Base-by-base conservation (phyloP, 2,888 invertebrate species). In the Hartigia nigra region DNA sequence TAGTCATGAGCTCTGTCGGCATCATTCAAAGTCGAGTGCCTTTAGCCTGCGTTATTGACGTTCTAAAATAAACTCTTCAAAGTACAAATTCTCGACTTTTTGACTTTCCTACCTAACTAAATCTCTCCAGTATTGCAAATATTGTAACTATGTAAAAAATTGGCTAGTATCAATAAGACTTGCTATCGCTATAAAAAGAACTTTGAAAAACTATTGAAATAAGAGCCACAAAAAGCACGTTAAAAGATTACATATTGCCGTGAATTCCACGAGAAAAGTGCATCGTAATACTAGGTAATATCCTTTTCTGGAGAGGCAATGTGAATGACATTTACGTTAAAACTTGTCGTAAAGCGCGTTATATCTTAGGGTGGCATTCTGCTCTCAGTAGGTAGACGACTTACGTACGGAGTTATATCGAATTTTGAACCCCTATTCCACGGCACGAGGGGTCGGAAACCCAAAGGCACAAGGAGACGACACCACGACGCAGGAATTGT, bases 401-500 rank as follows among this genome's bases (percentile, higher is more conserved):
- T 4, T 72, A 72, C 31, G 72, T 32, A 32, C 72, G 72, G 31
- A 72, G 72, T 72, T 31, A 72, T 72, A 72, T 72, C 72, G 72
- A 14, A 72, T 32, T 32, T 55, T 55, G 23, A 55, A 55, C 23
- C 55, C 55, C 23, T 9, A 23, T 55, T 55, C 23, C 23, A 55
- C 5, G 55, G 55, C 55, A 55, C 9, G 55, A 55, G 23, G 72
- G 31, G 72, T 31, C 3, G 72, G 72, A 72, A 32, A 32, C 12
- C 12, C 31, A 32, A n/a, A 75, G 77, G 75, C 35, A 69, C 74
- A 69, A 76, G 80, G 74, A 74, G 80, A 74, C 69, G 76, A 75
- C 36, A 35, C 75, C 76, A 31, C 77, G 76, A 79, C 74, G 74
- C 80, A 37, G 82, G 80, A 78, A 80, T 82, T 77, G 80, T 80